A percentile compares a stretch with the other conserved stretches of the same genome.
Conservation (phyloP, 2,797 vertebrate species). For the Sylvia borin region DNA sequence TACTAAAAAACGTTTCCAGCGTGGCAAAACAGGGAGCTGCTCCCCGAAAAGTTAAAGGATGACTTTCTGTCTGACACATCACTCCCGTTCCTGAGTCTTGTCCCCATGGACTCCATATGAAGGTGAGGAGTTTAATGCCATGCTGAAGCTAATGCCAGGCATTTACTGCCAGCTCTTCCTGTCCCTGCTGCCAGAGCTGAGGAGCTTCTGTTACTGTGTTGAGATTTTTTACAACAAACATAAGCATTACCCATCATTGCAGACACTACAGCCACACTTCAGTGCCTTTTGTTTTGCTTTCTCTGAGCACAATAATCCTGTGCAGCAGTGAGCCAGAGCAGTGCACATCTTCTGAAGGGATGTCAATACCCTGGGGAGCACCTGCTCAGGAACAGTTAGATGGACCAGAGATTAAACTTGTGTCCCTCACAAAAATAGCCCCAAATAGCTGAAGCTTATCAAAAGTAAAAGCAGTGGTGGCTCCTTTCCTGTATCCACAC, state of each 20-base stretch:
- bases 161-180: background rate
- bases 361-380: background rate
- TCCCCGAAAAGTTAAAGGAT: background rate
- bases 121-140: background rate
- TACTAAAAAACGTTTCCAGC: background rate
- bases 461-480: background rate
- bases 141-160: no score
- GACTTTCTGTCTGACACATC: background rate
- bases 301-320: background rate
- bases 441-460: background rate
- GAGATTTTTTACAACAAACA: background rate
- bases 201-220: background rate
- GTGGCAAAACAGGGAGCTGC: background rate
- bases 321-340: background rate
- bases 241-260: background rate
- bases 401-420: rapidly evolving
- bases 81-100: rapidly evolving
- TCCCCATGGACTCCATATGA: background rate
- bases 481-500: background rate
- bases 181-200: background rate
- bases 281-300: background rate
- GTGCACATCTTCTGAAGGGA: background rate
- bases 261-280: rapidly evolving
- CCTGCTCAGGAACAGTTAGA: background rate
- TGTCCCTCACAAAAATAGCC: background rate